Conservation (phyloP, 2,797 vertebrate genomes). For the Chaenodraco wilsoni region DNA sequence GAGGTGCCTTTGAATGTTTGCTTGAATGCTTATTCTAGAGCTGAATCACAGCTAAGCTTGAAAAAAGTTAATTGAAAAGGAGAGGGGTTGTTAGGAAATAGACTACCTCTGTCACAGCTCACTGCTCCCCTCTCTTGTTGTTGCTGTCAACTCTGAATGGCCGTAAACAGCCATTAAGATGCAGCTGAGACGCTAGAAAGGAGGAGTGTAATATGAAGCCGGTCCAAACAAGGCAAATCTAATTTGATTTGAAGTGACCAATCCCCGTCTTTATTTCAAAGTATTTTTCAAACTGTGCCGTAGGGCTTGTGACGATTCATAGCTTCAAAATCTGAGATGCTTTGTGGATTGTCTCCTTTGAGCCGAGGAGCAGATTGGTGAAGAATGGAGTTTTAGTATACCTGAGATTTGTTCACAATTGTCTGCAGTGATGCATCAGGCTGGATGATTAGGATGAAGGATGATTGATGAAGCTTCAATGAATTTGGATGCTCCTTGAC, state of each 20-base stretch:
- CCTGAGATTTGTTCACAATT: neutral
- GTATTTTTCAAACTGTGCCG: slow-evolving; percentile 18
- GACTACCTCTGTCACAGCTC: slow-evolving; percentile 37
- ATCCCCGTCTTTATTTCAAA: slow-evolving; percentile 15
- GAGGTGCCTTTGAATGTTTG: slow-evolving; percentile 53
- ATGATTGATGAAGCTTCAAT: neutral
- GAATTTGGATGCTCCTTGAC: neutral
- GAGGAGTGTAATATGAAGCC: slow-evolving; percentile 33
- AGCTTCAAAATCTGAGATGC: neutral
- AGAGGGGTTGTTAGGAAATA: slow-evolving; percentile 44
- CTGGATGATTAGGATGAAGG: neutral
- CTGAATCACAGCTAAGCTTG: slow-evolving; percentile 55
- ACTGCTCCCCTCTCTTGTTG: slow-evolving; percentile 36
- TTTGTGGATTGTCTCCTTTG: neutral
- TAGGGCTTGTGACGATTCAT: slow-evolving; percentile 2
- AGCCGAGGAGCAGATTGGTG: neutral
- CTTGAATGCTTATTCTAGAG: slow-evolving; percentile 54
- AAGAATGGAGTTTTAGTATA: neutral
- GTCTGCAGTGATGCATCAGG: neutral
- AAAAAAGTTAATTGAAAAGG: slow-evolving; percentile 65
- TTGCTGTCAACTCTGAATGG: slow-evolving; percentile 39
- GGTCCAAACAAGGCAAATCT: slow-evolving; percentile 4
- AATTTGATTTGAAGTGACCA: slow-evolving; percentile 23
- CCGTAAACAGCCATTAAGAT: slow-evolving; percentile 31
- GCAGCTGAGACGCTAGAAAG: slow-evolving; percentile 12